These are phyloP conservation scores for Incurvaria masculella DNA, from an alignment of 2,888 invertebrate genomes.

Conservation along the genomic window DNA sequence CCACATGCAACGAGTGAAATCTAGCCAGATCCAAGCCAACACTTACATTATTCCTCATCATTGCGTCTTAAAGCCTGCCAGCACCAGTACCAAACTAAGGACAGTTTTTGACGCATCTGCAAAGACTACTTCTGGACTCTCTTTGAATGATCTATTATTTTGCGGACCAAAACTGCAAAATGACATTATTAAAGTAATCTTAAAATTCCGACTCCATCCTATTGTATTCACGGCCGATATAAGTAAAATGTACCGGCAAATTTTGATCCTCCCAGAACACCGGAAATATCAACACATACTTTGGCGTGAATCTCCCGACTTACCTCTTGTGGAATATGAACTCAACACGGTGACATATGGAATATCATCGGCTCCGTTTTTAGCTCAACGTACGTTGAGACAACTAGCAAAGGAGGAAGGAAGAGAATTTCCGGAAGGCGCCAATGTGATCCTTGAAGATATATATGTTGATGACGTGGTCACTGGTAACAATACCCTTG, in stretches of 20 bases:
- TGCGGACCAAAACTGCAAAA: slow-evolving; percentile 18
- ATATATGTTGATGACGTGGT: too few species aligned
- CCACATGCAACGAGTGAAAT: slow-evolving; percentile 15
- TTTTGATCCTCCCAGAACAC: slow-evolving; percentile 2
- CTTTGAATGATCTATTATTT: slow-evolving; percentile 15
- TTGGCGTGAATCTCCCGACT: slow-evolving; percentile 1
- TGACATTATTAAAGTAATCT: slow-evolving; percentile 15
- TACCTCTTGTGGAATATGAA: too few species aligned
- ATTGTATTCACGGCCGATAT: slow-evolving; percentile 17
- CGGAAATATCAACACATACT: slow-evolving; percentile 4
- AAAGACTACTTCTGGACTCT: slow-evolving; percentile 9
- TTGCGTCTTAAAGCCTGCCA: slow-evolving; percentile 13
- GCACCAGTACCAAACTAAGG: slow-evolving; percentile 16
- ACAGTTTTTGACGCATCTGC: slow-evolving; percentile 19
- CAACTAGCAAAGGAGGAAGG: too few species aligned
- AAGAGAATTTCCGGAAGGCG: too few species aligned
- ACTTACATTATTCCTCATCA: slow-evolving; percentile 13
- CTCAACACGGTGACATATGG: too few species aligned
- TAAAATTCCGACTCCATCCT: slow-evolving; percentile 14
- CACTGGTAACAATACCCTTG: too few species aligned
- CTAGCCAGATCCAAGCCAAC: too few species aligned
- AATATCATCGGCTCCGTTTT: too few species aligned
- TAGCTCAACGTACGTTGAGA: too few species aligned
- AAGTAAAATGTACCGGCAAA: slow-evolving; percentile 6
- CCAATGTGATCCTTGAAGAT: too few species aligned